Conservation (phyloP, 2,113 vertebrate genomes). For the Chiloscyllium plagiosum region DNA sequence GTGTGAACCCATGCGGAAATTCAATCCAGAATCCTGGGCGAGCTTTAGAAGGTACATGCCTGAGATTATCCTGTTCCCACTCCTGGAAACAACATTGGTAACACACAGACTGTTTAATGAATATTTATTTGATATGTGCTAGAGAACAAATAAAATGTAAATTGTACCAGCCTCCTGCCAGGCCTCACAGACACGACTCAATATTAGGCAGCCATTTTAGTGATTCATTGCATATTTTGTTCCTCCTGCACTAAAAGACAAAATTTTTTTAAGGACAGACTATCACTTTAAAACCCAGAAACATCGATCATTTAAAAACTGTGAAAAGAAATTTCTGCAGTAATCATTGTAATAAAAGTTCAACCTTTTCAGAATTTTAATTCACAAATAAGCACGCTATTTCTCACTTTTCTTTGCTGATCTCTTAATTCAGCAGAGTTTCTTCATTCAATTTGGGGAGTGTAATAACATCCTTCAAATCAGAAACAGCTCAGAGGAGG, state of each 20-base stretch:
- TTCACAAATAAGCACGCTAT: not conserved
- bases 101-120: slow-evolving; percentile 5
- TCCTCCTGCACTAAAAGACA: not conserved
- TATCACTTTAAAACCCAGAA: not conserved
- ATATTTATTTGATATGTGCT: slow-evolving; percentile 17
- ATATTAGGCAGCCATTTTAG: not conserved
- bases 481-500: not conserved
- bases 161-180: not conserved
- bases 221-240: not conserved
- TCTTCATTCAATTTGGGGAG: too few species aligned
- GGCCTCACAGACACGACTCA: not conserved
- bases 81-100: slow-evolving; percentile 11
- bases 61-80: not conserved
- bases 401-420: not conserved
- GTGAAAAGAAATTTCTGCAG: not conserved
- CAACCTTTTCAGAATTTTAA: not conserved
- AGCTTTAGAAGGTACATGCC: not conserved
- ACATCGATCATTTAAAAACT: not conserved
- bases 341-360: not conserved
- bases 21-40: not conserved
- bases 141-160: not conserved
- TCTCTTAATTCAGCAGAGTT: not conserved
- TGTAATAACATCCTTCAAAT: not conserved
- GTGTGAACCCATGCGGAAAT: not conserved
- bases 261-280: not conserved